These are phyloP conservation scores for Epirrhoe tristata DNA, from an alignment of 2,888 invertebrate genomes.

Conservation along the genomic window DNA sequence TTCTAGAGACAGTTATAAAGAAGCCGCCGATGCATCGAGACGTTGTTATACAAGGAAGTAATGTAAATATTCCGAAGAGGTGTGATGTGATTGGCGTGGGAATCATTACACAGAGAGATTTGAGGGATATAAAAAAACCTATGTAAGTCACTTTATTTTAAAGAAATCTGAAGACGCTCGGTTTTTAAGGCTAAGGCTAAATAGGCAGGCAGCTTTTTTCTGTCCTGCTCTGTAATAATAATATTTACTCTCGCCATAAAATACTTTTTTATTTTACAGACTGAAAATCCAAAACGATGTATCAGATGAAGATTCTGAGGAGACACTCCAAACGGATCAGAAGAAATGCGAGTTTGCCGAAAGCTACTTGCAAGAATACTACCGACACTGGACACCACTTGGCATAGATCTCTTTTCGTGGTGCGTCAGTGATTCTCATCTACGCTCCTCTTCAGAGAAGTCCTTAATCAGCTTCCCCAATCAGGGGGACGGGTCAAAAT, in stretches of 20 bases:
- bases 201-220: no score
- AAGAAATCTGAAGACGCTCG: no score
- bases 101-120: slow-evolving; percentile 65
- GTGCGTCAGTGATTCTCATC: slow-evolving; percentile 61
- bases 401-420: slow-evolving; percentile 62
- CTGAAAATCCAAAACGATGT: slow-evolving; percentile 59
- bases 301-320: slow-evolving; percentile 60
- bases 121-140: slow-evolving; percentile 56
- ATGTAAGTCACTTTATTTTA: slow-evolving; percentile 59
- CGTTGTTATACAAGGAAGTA: slow-evolving; percentile 61
- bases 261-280: slow-evolving; percentile 48
- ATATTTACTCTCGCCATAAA: no score
- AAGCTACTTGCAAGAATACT: slow-evolving; percentile 68
- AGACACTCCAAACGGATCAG: slow-evolving; percentile 32
- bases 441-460: slow-evolving; percentile 57
- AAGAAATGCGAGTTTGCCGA: slow-evolving; percentile 69
- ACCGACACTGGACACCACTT: slow-evolving; percentile 61
- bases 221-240: no score
- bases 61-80: slow-evolving; percentile 56
- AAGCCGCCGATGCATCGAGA: slow-evolving; percentile 53
- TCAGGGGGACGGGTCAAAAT: slow-evolving; percentile 58
- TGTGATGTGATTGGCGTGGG: slow-evolving; percentile 68
- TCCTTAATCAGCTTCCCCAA: slow-evolving; percentile 51
- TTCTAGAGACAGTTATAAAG: slow-evolving; percentile 53
- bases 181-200: no score